These are phyloP conservation scores for Bos javanicus DNA, from an alignment of 2,113 vertebrate genomes.

Conservation along the genomic window DNA sequence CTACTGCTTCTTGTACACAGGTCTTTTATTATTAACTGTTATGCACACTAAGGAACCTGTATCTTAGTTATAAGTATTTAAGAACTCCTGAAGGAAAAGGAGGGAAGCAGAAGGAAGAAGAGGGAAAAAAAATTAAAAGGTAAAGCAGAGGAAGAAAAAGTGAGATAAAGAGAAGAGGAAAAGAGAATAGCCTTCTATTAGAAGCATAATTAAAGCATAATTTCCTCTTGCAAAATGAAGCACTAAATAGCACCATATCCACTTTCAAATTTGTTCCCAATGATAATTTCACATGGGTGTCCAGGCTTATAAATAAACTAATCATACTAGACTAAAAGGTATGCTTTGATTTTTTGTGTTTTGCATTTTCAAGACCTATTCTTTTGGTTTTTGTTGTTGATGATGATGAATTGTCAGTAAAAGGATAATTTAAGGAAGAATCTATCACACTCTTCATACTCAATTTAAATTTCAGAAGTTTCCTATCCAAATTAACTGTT, in stretches of 20 bases:
- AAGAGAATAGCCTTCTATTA: not conserved
- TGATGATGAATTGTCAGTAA: not conserved
- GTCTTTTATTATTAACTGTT: not conserved
- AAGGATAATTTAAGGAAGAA: not conserved
- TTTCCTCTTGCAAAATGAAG: conserved; percentile 43
- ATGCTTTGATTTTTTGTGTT: not conserved
- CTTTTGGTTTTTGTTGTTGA: not conserved
- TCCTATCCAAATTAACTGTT: not conserved
- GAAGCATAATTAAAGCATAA: conserved; percentile 49
- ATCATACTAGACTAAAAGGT: not conserved
- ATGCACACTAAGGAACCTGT: not conserved
- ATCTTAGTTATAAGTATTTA: not conserved
- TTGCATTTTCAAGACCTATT: not conserved
- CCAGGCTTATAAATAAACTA: not conserved
- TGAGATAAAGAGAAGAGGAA: not conserved
- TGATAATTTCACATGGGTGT: rapidly evolving
- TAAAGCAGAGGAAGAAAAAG: not conserved
- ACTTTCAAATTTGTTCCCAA: not conserved
- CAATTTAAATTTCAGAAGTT: not conserved
- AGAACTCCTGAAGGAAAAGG: not conserved
- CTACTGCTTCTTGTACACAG: not conserved
- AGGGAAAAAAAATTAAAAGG: not conserved
- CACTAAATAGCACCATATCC: not conserved
- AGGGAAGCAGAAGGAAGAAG: not conserved
- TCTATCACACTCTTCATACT: not conserved